phyloP scores from a whole-genome alignment of 2,113 vertebrate species.

The Drymodes brunneopygia region DNA sequence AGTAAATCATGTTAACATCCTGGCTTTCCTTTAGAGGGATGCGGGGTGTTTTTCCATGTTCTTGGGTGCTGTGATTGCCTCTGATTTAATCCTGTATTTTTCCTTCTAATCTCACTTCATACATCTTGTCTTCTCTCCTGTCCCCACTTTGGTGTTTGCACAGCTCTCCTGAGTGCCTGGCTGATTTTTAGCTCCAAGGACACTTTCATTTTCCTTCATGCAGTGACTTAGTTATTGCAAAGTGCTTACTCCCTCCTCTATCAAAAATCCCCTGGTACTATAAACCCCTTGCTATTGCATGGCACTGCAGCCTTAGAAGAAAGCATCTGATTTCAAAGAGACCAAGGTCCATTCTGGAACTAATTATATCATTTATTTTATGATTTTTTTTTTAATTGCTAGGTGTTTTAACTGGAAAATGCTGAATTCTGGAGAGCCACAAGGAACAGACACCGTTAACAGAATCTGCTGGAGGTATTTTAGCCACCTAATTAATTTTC shows the following conservation, averaged over 20 bases:
- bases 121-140: neutral
- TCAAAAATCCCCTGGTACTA: conserved; percentile 59
- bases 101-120: neutral
- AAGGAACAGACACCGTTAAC: conserved; percentile 63
- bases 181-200: neutral
- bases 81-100: neutral
- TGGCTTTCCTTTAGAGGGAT: conserved; percentile 55
- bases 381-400: conserved; percentile 72
- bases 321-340: conserved; percentile 78
- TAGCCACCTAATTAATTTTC: conserved; percentile 83
- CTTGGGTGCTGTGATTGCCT: neutral
- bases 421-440: conserved; percentile 55
- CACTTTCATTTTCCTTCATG: conserved; percentile 20
- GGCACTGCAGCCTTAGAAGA: conserved; percentile 54
- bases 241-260: neutral
- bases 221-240: conserved; percentile 11
- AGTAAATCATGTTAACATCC: conserved; percentile 82
- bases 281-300: conserved; percentile 60
- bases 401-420: conserved; percentile 78
- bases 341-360: conserved; percentile 73
- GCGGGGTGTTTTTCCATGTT: neutral
- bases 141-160: neutral
- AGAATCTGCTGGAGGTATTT: conserved; percentile 72
- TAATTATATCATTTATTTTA: conserved; percentile 78
- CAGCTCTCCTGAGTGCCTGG: neutral